Percentiles rank a stretch among this genome's conserved stretches.
Evolutionary conservation across 2,888 invertebrate species (phyloP).

Genomic region (Drosophila emarginata): DNA sequence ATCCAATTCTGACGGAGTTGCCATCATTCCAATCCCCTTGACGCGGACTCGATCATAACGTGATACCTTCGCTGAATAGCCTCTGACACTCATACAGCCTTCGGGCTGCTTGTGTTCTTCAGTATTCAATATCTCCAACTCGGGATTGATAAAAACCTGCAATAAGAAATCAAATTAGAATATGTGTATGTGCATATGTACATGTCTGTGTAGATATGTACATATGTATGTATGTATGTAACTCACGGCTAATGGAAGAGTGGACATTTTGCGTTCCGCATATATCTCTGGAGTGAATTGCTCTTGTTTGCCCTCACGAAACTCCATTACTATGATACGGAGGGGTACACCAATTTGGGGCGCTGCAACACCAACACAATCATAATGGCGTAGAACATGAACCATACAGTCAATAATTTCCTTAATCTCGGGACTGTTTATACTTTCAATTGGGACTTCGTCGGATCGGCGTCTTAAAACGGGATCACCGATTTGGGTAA

Average conservation of each 20-base stretch:
- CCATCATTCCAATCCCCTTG: slow-evolving; percentile 85
- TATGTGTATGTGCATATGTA: not conserved
- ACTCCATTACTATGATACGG: slow-evolving; percentile 86
- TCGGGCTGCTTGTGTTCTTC: slow-evolving; percentile 84
- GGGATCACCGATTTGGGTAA: slow-evolving; percentile 90
- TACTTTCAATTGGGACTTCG: slow-evolving; percentile 83
- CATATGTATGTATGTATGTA: not conserved
- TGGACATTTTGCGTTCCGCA: slow-evolving; percentile 83
- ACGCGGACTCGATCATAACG: slow-evolving; percentile 86
- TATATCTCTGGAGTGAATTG: slow-evolving; percentile 79
- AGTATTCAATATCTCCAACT: slow-evolving; percentile 86
- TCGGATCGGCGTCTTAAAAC: slow-evolving; percentile 85
- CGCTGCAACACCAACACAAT: slow-evolving; percentile 89
- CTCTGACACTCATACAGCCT: slow-evolving; percentile 88
- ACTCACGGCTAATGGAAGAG: slow-evolving; percentile 85
- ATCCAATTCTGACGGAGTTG: slow-evolving; percentile 82
- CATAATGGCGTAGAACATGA: slow-evolving; percentile 85
- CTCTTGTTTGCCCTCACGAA: slow-evolving; percentile 83
- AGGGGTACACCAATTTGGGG: slow-evolving; percentile 89
- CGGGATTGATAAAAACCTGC: slow-evolving; percentile 89
- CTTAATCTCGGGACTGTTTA: slow-evolving; percentile 84
- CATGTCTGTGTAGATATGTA: too few relatives aligned
- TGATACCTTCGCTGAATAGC: slow-evolving; percentile 87
- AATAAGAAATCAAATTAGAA: not conserved
- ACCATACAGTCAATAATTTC: slow-evolving; percentile 84